A percentile compares a stretch with the other conserved stretches of the same genome.
Evolutionary conservation across 2,888 invertebrate genomes (phyloP).

Genomic region (Hoplodrina ambigua): DNA sequence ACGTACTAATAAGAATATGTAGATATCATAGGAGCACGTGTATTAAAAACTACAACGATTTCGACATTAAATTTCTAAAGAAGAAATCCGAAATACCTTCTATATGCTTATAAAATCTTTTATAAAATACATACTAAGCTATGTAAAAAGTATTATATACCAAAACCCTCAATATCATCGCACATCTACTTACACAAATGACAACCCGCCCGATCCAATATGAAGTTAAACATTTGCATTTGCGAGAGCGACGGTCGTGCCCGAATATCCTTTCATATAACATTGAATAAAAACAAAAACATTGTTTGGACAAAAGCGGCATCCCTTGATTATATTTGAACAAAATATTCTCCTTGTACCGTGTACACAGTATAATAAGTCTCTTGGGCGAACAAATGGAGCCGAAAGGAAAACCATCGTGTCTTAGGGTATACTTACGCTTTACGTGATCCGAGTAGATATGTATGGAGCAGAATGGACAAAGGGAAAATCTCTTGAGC

Average conservation of each 20-base stretch:
- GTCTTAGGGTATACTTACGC: slow-evolving; percentile 77
- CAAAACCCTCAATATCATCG: slow-evolving; percentile 65
- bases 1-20: not conserved
- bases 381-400: slow-evolving; percentile 87
- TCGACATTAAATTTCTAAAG: not conserved
- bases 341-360: slow-evolving; percentile 86
- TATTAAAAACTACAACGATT: not conserved
- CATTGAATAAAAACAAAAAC: slow-evolving; percentile 85
- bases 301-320: slow-evolving; percentile 83
- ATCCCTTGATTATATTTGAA: slow-evolving; percentile 89
- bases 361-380: slow-evolving; percentile 89
- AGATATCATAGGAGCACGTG: not conserved
- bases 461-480: slow-evolving; percentile 83
- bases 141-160: slow-evolving; percentile 43
- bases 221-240: slow-evolving; percentile 86
- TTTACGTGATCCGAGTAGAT: slow-evolving; percentile 85
- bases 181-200: slow-evolving; percentile 70
- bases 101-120: slow-evolving; percentile 11
- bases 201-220: slow-evolving; percentile 80
- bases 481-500: slow-evolving; percentile 86
- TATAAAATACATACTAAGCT: slow-evolving; percentile 30
- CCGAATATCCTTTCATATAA: slow-evolving; percentile 78
- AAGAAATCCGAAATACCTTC: not conserved
- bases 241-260: slow-evolving; percentile 69
- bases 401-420: slow-evolving; percentile 87